Percentiles rank a stretch among this genome's conserved stretches.
phyloP scores from a whole-genome alignment of 2,797 vertebrate genomes.

The Telmatherina bonti region DNA sequence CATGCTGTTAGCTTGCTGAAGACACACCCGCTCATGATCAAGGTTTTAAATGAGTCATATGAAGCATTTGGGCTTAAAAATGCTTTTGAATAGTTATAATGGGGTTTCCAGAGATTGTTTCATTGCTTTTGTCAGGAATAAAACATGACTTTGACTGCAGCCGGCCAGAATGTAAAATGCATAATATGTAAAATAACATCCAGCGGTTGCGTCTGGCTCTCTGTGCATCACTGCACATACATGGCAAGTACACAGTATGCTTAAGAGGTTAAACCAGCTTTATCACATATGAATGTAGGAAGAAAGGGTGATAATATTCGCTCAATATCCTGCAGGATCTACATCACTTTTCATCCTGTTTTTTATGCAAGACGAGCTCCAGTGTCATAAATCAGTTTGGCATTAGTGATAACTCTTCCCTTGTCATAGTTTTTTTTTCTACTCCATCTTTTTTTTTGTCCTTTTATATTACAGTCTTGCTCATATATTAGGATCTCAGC shows the following conservation, averaged over 20 bases:
- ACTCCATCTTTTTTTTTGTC: not conserved
- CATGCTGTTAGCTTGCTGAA: not conserved
- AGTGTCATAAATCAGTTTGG: constrained; percentile 26
- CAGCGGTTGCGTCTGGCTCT: constrained; percentile 1
- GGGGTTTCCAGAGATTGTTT: constrained; percentile 7
- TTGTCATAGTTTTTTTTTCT: not conserved
- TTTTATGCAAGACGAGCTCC: constrained; percentile 7
- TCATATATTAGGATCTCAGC: constrained; percentile 11
- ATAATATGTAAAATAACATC: constrained; percentile 27
- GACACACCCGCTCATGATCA: not conserved
- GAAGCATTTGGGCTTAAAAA: not conserved
- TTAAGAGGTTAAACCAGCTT: constrained; percentile 12
- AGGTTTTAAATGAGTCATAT: not conserved
- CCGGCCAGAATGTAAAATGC: constrained; percentile 22
- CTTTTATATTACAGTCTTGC: constrained; percentile 6
- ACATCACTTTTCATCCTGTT: constrained; percentile 6
- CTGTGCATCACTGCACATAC: not conserved
- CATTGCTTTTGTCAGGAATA: not conserved
- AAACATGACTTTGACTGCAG: constrained; percentile 11
- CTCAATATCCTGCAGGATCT: constrained; percentile 19
- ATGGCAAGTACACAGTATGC: not conserved
- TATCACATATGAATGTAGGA: constrained; percentile 22
- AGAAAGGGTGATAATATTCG: constrained; percentile 17
- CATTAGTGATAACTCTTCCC: constrained; percentile 3
- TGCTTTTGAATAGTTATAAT: not conserved